phyloP scores from a whole-genome alignment of 2,888 invertebrate genomes.

The Pristionchus fissidentatus region DNA sequence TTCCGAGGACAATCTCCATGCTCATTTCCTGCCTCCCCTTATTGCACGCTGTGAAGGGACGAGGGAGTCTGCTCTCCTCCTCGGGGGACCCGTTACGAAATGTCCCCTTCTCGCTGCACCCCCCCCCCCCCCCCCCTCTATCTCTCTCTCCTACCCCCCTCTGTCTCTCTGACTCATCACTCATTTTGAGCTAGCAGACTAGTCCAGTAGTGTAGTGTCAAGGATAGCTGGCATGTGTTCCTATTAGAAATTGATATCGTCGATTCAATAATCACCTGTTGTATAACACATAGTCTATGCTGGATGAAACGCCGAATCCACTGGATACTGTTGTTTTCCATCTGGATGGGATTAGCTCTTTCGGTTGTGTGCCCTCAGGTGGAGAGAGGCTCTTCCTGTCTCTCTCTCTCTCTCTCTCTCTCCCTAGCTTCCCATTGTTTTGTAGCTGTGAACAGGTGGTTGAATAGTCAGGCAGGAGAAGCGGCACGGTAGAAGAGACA shows the following conservation, averaged over 20 bases:
- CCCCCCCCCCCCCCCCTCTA: too few species aligned
- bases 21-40: background rate
- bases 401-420: too few species aligned
- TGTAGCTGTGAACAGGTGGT: background rate
- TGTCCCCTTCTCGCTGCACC: too few species aligned
- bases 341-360: too few species aligned
- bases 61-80: background rate
- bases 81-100: slow-evolving; percentile 30
- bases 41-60: background rate
- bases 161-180: background rate
- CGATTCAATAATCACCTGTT: too few species aligned
- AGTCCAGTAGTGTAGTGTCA: background rate
- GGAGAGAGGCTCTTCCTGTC: too few species aligned
- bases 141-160: too few species aligned
- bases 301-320: too few species aligned
- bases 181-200: slow-evolving; percentile 5
- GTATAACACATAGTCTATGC: too few species aligned
- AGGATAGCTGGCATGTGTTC: background rate
- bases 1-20: background rate
- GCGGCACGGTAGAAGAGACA: background rate
- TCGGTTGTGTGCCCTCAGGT: too few species aligned
- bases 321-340: too few species aligned
- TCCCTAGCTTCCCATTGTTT: background rate
- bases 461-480: background rate
- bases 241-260: too few species aligned